Percentiles rank a stretch among this genome's conserved stretches.
These are phyloP conservation scores for Apodemus agrarius DNA, from an alignment of 2,797 vertebrate genomes.

Conservation along the genomic window DNA sequence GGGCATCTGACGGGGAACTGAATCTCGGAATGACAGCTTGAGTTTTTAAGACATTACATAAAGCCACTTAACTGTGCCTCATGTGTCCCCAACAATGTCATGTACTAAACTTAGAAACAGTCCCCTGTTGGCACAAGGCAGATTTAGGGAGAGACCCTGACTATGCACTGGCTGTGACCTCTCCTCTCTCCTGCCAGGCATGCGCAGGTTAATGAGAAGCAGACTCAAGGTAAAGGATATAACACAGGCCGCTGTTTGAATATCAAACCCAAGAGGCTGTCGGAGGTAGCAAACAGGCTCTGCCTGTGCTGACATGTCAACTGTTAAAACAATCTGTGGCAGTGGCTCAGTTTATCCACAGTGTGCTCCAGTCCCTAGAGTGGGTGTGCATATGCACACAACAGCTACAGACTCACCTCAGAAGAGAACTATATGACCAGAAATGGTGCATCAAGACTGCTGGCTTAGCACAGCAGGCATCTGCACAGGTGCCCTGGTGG, in stretches of 20 bases:
- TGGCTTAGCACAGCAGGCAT: background rate
- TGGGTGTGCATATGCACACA: rapidly evolving
- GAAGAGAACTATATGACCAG: background rate
- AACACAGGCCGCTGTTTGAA: background rate
- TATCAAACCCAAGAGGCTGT: background rate
- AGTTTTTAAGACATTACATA: background rate
- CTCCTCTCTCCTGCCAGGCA: background rate
- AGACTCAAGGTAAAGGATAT: background rate
- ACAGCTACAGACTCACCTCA: background rate
- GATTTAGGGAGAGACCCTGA: background rate
- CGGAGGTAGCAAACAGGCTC: background rate
- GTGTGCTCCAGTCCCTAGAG: background rate
- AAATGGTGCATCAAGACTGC: background rate
- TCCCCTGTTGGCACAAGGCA: rapidly evolving
- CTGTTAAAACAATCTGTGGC: background rate
- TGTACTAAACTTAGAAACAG: rapidly evolving
- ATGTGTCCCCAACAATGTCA: background rate
- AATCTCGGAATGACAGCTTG: background rate
- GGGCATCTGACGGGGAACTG: background rate
- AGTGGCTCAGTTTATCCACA: background rate
- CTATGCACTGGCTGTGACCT: background rate
- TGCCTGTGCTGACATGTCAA: background rate
- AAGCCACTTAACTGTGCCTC: background rate
- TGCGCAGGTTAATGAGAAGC: background rate
- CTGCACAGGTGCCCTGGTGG: background rate